Evolutionary conservation across 2,888 invertebrate genomes (phyloP), one percentile per base, ranked within the genome.

Genomic region (Xestobium rufovillosum): DNA sequence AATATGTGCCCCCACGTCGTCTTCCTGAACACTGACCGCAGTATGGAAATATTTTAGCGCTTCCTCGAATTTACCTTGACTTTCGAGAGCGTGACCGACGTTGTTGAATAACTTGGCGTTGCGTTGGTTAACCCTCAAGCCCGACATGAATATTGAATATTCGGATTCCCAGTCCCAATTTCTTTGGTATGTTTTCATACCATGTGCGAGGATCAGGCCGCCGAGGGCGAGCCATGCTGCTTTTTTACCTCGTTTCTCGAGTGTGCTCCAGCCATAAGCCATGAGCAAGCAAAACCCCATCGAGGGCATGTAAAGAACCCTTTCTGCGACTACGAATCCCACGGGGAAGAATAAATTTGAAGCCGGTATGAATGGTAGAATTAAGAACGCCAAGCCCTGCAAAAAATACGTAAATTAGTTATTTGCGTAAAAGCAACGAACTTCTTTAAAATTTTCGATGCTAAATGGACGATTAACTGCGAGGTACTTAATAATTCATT

Each of bases 61-160:
- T 60, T 92, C 90, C 1, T 67, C 66, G 52, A 73, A 80, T 15
- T 69, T 70, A 0, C 72, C 75, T 53, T 80, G 75, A 44, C 77
- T 83, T 70, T 96, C 95, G 49, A 96, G 69, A 0, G 94, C 92
- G 66, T 96, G 95, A 0, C 95, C 96, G 2, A 96, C 94, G 66
- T 96, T 96, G 68, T 96, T 96, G 69, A 89, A 96, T 14, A 96
- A 72, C 65, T 96, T 96, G 14, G 96, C 96, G 68, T 96, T 96
- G 47, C 81, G 77, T 50, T 83, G 82, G 61, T 90, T 94, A 30
- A 91, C 82, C 56, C 71, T 71, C 35, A 96, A 69, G 9, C 94
- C 95, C 2, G 94, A 87, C 74, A 87, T 88, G 68, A 95, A 96
- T 57, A 96, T 82, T 13, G 86, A 80, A 62, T 94, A 92, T 66